Percentiles rank a stretch among this genome's conserved stretches.
These are phyloP conservation scores for Emydocephalus ijimae DNA, from an alignment of 2,113 vertebrate species.

Conservation along the genomic window DNA sequence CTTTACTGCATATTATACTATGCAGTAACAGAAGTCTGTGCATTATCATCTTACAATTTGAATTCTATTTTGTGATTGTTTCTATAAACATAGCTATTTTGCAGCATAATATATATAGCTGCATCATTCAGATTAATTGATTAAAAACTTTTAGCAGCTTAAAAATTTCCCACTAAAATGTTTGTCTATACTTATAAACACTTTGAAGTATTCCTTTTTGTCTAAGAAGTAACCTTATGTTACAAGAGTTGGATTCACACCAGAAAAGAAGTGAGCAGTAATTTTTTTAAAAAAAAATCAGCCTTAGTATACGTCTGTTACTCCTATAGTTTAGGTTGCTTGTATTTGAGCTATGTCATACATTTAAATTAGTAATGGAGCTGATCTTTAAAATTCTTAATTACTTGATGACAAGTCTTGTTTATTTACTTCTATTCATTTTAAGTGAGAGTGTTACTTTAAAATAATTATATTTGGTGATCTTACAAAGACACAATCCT, in stretches of 20 bases:
- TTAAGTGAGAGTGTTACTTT: background rate
- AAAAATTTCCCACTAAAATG: background rate
- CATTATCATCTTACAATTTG: background rate
- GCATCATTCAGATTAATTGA: background rate
- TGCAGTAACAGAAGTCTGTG: background rate
- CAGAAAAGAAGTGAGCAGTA: background rate
- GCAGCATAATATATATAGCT: background rate
- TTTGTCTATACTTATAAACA: background rate
- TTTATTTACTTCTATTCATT: background rate
- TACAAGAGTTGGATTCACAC: background rate
- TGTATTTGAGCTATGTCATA: background rate
- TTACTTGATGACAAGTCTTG: background rate
- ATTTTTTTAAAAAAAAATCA: background rate
- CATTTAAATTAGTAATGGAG: background rate
- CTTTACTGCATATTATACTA: background rate
- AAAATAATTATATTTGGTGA: background rate
- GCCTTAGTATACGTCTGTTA: background rate
- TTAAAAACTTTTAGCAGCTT: background rate
- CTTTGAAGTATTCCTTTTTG: background rate
- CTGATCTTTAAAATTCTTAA: background rate
- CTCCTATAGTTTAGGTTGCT: background rate
- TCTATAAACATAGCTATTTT: background rate
- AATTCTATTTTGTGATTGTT: background rate
- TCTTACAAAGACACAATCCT: background rate
- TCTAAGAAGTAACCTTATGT: background rate